Evolutionary conservation across 2,797 vertebrate genomes (phyloP).

Genomic region (Myotis findleyi): DNA sequence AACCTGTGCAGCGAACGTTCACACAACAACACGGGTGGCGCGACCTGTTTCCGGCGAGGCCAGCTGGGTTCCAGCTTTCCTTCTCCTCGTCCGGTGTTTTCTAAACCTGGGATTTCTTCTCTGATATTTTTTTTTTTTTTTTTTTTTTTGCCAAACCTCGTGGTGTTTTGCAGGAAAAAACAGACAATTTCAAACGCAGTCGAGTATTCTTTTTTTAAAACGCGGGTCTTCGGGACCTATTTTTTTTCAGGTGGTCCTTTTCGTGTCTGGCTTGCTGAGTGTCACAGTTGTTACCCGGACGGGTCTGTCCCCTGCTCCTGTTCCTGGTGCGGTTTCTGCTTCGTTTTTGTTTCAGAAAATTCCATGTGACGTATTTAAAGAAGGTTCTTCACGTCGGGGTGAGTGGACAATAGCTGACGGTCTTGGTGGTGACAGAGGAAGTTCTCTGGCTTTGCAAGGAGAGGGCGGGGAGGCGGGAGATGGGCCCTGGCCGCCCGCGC

Average conservation of each 20-base stretch:
- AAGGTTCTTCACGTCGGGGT: constrained; percentile 86
- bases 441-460: constrained; percentile 83
- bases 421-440: constrained; percentile 86
- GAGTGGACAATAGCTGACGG: constrained; percentile 87
- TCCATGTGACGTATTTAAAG: constrained; percentile 86
- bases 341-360: constrained; percentile 85
- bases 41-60: constrained; percentile 69
- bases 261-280: constrained; percentile 88
- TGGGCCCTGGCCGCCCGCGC: constrained; percentile 73
- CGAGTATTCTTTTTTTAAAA: constrained; percentile 87
- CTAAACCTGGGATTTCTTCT: constrained; percentile 84
- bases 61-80: constrained; percentile 84
- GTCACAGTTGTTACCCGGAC: constrained; percentile 82
- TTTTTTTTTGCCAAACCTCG: constrained; percentile 86
- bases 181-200: constrained; percentile 84
- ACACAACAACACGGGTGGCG: constrained; percentile 69
- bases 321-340: constrained; percentile 77
- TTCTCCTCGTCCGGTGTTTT: constrained; percentile 86
- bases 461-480: constrained; percentile 78
- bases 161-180: constrained; percentile 84
- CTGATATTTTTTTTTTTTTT: constrained; percentile 58
- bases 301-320: constrained; percentile 80
- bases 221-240: constrained; percentile 77
- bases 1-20: constrained; percentile 80
- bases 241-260: constrained; percentile 85